Conservation (phyloP, 2,888 invertebrate species). For the Strigamia crassipes region DNA sequence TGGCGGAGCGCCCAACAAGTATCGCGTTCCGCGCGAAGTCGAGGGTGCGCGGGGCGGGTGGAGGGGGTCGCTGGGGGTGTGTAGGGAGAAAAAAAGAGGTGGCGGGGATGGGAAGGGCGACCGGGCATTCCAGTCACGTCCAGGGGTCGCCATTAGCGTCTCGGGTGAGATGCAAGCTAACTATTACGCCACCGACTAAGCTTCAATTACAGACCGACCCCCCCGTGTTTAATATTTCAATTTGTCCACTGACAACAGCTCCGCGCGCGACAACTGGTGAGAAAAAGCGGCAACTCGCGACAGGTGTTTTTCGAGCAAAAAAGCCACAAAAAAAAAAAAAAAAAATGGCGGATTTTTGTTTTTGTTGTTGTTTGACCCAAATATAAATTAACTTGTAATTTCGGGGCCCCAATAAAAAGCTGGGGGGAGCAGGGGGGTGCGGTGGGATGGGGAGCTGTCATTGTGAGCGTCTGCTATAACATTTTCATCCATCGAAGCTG, state of each 20-base stretch:
- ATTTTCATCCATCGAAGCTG: slow-evolving; percentile 42
- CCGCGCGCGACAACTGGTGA: slow-evolving; percentile 13
- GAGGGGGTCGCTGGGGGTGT: background rate
- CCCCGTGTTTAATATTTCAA: slow-evolving; percentile 34
- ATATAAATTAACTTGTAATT: slow-evolving; percentile 42
- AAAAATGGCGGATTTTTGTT: background rate
- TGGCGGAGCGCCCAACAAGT: background rate
- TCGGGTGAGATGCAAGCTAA: slow-evolving; percentile 34
- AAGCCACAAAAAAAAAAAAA: background rate
- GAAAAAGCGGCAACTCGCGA: background rate
- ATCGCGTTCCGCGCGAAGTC: slow-evolving; percentile 7
- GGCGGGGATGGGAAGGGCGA: slow-evolving; percentile 5
- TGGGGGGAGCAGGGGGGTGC: background rate
- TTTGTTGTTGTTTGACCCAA: background rate
- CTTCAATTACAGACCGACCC: slow-evolving; percentile 34
- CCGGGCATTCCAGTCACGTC: slow-evolving; percentile 26
- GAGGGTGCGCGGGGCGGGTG: background rate
- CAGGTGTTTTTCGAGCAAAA: background rate
- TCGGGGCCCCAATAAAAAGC: background rate
- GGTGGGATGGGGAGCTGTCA: slow-evolving; percentile 9
- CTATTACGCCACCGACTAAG: slow-evolving; percentile 37
- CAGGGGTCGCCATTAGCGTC: slow-evolving; percentile 37
- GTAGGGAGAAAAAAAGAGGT: background rate
- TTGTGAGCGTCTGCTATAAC: slow-evolving; percentile 40
- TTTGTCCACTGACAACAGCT: slow-evolving; percentile 34